Evolutionary conservation across 2,113 vertebrate species (phyloP).

Genomic region (Crotalus tigris): DNA sequence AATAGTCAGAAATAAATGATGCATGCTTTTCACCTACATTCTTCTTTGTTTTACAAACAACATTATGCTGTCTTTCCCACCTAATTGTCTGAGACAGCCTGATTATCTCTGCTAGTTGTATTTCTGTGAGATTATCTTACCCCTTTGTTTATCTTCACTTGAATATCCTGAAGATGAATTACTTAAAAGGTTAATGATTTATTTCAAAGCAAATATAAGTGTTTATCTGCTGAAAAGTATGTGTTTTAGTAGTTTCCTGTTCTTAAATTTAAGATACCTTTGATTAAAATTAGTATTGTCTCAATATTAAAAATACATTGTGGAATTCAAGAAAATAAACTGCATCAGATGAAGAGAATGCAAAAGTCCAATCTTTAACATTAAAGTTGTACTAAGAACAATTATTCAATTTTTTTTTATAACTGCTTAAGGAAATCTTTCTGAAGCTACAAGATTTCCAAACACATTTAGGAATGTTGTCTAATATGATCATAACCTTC

Average conservation of each 20-base stretch:
- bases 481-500: not conserved
- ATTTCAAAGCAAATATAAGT: not conserved
- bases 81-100: not conserved
- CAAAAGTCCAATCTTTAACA: not conserved
- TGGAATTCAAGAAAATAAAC: not conserved
- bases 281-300: not conserved
- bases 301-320: not conserved
- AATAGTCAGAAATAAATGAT: not conserved
- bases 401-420: not conserved
- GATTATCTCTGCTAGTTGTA: not conserved
- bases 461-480: not conserved
- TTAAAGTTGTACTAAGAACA: not conserved
- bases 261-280: not conserved
- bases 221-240: not conserved
- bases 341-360: not conserved
- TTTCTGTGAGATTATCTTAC: not conserved
- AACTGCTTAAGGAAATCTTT: not conserved
- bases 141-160: not conserved
- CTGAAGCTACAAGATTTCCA: not conserved
- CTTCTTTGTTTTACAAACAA: not conserved
- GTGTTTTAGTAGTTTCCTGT: not conserved
- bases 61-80: not conserved
- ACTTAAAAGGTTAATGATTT: not conserved
- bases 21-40: not conserved
- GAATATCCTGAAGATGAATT: not conserved